Percentiles rank a stretch among this genome's conserved stretches.
These are phyloP conservation scores for Sarcophaga variegata DNA, from an alignment of 2,888 invertebrate species.

Conservation along the genomic window DNA sequence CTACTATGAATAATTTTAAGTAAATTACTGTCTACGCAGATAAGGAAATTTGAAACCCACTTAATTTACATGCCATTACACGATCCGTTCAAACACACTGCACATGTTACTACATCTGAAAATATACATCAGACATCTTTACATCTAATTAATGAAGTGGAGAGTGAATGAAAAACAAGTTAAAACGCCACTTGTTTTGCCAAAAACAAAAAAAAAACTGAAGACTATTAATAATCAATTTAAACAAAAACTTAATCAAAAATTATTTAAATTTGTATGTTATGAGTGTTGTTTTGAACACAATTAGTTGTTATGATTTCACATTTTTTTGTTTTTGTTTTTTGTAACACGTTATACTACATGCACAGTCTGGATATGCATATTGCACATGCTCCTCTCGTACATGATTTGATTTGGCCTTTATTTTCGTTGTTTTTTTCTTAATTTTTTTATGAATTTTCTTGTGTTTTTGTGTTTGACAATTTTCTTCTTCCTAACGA, in stretches of 20 bases:
- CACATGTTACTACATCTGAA: too few species aligned
- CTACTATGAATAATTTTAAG: too few species aligned
- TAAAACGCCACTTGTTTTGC: conserved; percentile 50
- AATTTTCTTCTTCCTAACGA: conserved; percentile 59
- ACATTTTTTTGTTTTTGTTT: conserved; percentile 32
- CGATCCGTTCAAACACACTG: too few species aligned
- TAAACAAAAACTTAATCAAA: conserved; percentile 51
- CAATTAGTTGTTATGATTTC: conserved; percentile 69
- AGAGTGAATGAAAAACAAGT: neutral
- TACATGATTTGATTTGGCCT: conserved; percentile 40
- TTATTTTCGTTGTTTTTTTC: conserved; percentile 2
- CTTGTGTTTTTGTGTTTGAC: conserved; percentile 54
- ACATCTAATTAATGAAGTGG: too few species aligned
- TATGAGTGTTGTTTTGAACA: conserved; percentile 65
- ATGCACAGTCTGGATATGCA: conserved; percentile 19
- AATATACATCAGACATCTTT: too few species aligned
- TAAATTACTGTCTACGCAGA: too few species aligned
- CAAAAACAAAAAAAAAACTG: conserved; percentile 7
- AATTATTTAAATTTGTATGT: conserved; percentile 64
- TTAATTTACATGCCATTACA: too few species aligned
- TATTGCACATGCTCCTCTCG: conserved; percentile 18
- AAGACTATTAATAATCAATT: conserved; percentile 59
- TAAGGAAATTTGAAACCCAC: too few species aligned
- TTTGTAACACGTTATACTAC: conserved; percentile 60
- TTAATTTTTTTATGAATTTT: conserved; percentile 25